These are phyloP conservation scores for Ormyrus rosae DNA, from an alignment of 2,888 invertebrate species.

Conservation along the genomic window DNA sequence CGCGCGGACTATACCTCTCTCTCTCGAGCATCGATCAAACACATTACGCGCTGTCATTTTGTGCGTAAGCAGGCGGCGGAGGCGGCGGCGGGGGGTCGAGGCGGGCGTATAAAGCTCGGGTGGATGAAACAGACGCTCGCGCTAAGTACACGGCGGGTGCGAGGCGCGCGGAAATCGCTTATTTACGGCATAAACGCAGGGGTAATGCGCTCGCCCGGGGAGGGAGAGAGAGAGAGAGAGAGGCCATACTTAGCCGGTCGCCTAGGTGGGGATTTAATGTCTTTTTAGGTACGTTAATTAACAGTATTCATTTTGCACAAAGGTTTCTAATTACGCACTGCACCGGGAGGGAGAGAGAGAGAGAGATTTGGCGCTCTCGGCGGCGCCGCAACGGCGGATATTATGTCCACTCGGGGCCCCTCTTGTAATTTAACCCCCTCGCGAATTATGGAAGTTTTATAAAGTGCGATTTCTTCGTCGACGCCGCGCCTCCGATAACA, in stretches of 20 bases:
- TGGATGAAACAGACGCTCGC: conserved; percentile 29
- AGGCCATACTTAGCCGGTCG: too few species aligned
- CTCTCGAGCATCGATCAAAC: conserved; percentile 34
- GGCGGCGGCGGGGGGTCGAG: too few species aligned
- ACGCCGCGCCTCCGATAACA: not conserved
- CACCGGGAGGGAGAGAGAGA: conserved; percentile 58
- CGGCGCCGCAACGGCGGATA: conserved; percentile 59
- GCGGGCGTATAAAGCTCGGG: conserved; percentile 36
- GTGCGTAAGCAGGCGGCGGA: conserved; percentile 39
- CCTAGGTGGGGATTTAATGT: conserved; percentile 74
- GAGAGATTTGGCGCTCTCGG: conserved; percentile 65
- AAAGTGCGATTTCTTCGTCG: conserved; percentile 19
- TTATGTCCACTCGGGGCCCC: conserved; percentile 63
- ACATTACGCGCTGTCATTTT: conserved; percentile 4
- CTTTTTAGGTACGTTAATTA: conserved; percentile 79
- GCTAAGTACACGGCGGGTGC: conserved; percentile 39
- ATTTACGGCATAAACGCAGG: conserved; percentile 66
- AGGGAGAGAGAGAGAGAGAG: not conserved
- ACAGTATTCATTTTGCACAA: conserved; percentile 81
- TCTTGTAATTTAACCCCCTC: conserved; percentile 11
- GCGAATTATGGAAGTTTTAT: conserved; percentile 20
- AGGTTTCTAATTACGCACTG: conserved; percentile 79
- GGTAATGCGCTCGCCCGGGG: conserved; percentile 63
- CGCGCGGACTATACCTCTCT: too few species aligned
- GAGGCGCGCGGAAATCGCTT: conserved; percentile 65